Conservation (phyloP, 2,888 invertebrate genomes). For the Agrochola lychnidis region DNA sequence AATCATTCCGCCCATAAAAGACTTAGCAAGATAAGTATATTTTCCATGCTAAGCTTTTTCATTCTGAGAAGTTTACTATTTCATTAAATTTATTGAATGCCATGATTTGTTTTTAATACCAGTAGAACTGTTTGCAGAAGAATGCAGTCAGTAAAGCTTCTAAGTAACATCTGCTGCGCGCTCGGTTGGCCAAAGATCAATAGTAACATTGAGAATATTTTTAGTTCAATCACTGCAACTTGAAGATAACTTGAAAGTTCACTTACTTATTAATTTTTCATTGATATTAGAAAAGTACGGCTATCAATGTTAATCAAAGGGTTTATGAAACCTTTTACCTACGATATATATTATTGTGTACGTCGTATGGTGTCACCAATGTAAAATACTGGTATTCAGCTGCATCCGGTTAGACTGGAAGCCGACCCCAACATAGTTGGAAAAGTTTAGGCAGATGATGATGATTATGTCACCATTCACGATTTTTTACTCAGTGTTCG, state of each 20-base stretch:
- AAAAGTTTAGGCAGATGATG: no score
- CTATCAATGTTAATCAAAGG: neutral
- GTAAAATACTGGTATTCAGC: no score
- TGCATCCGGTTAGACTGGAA: no score
- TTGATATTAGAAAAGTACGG: neutral
- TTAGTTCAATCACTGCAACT: slow-evolving; percentile 20
- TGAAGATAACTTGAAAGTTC: neutral
- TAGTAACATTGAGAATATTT: neutral
- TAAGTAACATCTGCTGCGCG: slow-evolving; percentile 23
- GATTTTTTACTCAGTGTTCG: neutral
- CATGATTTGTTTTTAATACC: neutral
- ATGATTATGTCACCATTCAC: neutral
- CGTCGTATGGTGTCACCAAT: neutral
- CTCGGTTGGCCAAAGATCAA: slow-evolving; percentile 7
- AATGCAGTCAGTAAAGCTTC: slow-evolving; percentile 2
- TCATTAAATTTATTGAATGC: neutral
- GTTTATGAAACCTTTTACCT: neutral
- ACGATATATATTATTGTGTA: no score
- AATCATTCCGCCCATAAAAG: neutral
- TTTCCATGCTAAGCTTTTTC: neutral
- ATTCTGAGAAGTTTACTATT: neutral
- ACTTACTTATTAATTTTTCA: neutral
- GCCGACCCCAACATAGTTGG: no score
- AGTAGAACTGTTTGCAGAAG: neutral
- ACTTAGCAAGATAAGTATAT: neutral